Evolutionary conservation across 2,113 vertebrate species (phyloP).

Genomic region (Isurus oxyrinchus): DNA sequence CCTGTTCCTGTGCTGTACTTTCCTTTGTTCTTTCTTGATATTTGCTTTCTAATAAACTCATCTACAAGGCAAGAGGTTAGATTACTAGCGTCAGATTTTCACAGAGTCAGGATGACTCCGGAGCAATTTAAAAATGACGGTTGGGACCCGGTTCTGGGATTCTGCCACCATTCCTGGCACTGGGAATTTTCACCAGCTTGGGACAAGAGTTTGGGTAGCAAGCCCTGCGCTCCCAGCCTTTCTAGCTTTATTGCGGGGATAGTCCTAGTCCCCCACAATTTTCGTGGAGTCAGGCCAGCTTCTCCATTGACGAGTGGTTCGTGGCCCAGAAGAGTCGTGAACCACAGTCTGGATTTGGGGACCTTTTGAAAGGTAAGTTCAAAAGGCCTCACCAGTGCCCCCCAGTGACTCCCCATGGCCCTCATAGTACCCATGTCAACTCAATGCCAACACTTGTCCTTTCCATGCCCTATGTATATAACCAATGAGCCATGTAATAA

Average conservation of each 20-base stretch:
- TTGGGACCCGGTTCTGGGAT: no score
- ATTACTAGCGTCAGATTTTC: not conserved
- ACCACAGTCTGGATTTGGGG: no score
- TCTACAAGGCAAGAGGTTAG: not conserved
- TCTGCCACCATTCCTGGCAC: no score
- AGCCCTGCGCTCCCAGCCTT: not conserved
- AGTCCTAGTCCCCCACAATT: no score
- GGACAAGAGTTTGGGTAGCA: no score
- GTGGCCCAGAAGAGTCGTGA: no score
- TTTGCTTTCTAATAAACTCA: not conserved
- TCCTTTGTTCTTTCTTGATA: no score
- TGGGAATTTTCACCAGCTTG: not conserved
- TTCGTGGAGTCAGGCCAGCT: no score
- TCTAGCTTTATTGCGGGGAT: not conserved
- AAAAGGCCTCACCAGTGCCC: no score
- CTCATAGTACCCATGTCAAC: not conserved
- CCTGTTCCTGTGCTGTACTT: no score
- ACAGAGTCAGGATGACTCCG: not conserved
- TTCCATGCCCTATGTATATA: not conserved
- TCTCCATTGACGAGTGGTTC: no score
- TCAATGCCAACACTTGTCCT: not conserved
- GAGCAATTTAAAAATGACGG: not conserved
- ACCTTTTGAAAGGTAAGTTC: no score
- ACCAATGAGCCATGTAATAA: not conserved
- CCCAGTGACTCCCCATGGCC: not conserved